Base-by-base conservation (phyloP, 2,113 vertebrate genomes). In the Lathamus discolor region DNA sequence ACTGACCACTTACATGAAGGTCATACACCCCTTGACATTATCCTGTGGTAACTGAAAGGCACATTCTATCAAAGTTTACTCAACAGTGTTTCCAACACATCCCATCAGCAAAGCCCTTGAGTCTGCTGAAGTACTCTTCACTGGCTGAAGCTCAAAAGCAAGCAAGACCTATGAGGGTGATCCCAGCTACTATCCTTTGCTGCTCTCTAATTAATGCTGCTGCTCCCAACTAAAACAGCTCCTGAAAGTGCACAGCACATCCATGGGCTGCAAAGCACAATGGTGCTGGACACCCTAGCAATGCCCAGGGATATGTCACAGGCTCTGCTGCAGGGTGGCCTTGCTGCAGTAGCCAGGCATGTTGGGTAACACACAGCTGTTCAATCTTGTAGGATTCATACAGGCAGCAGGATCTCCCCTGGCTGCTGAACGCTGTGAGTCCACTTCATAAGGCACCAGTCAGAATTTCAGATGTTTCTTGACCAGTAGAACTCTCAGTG, bases 261-360 rank as follows among this genome's bases (percentile, higher is more conserved):
- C 37, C 35, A 20, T 37, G 54, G 19, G 27, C 48, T 2, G 0
- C 0, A 0, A 3, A 0, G 9, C 46, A 25, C 37, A 23, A 6
- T 16, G 23, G 6, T 54, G 16, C 46, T 4, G 5, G 51, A 22
- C 16, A n/a, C 24, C 23, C 37, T 5, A 68, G 49, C 23, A 33
- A 55, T 62, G 41, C 49, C 49, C 49, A 59, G 37, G 52, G 37
- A 64, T 31, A 72, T 23, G n/a, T 76, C n/a, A 16, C 5, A 7
- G 46, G 18, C 52, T 88, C 75, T 59, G 62, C 93, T 75, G 37
- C 55, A 37, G 62, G 12, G 29, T 57, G 66, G 8, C 55, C 41
- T 74, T 28, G n/a, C 70, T 44, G 11, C 1, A 1, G 39, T 5
- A 4, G 33, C 57, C 9, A 2, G 20, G 48, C 16, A 11, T 1